Conservation (phyloP, 1,140 invertebrate species). For the Pentalonia nigronervosa region DNA sequence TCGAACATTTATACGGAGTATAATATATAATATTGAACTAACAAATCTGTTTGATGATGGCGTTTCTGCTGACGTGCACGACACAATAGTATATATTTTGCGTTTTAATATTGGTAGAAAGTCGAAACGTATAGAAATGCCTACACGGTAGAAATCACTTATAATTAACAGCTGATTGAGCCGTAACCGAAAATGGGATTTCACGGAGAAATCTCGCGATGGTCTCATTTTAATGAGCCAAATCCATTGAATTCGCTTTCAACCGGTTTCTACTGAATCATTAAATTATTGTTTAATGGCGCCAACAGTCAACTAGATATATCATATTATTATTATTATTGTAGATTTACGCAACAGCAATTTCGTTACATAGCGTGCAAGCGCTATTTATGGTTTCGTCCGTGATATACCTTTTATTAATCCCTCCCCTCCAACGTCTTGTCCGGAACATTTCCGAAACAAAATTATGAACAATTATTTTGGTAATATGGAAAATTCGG, state of each 20-base stretch:
- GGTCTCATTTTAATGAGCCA: neutral
- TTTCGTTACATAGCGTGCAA: neutral
- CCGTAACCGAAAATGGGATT: neutral
- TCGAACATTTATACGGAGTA: neutral
- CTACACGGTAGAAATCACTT: neutral
- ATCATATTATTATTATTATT: neutral
- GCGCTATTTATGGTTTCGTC: neutral
- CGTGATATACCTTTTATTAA: neutral
- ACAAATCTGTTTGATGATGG: neutral
- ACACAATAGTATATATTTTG: neutral
- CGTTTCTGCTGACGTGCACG: neutral
- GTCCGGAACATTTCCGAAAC: neutral
- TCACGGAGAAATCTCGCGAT: neutral
- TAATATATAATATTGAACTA: neutral
- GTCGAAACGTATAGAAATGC: neutral
- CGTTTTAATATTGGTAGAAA: neutral
- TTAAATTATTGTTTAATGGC: neutral
- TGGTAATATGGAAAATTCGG: neutral
- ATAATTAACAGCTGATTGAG: no score
- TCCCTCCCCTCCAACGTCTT: neutral
- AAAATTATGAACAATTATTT: slow-evolving; percentile 11
- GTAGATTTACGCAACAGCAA: neutral
- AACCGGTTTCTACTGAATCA: neutral
- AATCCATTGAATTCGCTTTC: neutral
- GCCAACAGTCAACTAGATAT: neutral